These are phyloP conservation scores for Hypomesus transpacificus DNA, from an alignment of 2,113 vertebrate genomes.

Conservation along the genomic window DNA sequence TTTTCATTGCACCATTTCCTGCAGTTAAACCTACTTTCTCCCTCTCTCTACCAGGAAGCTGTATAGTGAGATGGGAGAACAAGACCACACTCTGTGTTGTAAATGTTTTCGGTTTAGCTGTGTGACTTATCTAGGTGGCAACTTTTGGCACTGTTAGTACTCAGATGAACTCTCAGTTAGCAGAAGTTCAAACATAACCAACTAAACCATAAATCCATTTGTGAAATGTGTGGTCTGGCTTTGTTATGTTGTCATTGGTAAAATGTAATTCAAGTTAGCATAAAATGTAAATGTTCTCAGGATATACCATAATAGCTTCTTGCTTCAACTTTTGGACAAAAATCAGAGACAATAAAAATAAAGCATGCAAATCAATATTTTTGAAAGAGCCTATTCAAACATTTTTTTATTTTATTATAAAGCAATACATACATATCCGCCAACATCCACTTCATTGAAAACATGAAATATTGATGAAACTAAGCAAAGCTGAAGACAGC, in stretches of 20 bases:
- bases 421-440: conserved; percentile 61
- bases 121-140: conserved; percentile 2
- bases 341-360: conserved; percentile 6
- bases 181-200: too few relatives aligned
- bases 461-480: conserved; percentile 44
- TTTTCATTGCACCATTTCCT: too few relatives aligned
- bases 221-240: too few relatives aligned
- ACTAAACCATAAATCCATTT: too few relatives aligned
- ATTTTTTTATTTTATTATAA: conserved; percentile 63
- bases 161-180: too few relatives aligned
- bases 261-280: too few relatives aligned
- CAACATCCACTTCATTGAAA: conserved; percentile 52
- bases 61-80: conserved; percentile 45
- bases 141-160: not conserved
- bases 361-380: not conserved
- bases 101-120: conserved; percentile 37
- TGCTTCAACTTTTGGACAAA: not conserved
- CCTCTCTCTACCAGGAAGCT: conserved; percentile 34
- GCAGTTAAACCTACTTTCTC: not conserved
- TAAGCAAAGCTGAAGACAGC: conserved; percentile 55
- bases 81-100: conserved; percentile 43
- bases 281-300: too few relatives aligned
- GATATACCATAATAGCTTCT: not conserved
- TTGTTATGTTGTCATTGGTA: too few relatives aligned
- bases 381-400: conserved; percentile 29